phyloP scores from a whole-genome alignment of 2,888 invertebrate genomes.

The Ctena decussata region DNA sequence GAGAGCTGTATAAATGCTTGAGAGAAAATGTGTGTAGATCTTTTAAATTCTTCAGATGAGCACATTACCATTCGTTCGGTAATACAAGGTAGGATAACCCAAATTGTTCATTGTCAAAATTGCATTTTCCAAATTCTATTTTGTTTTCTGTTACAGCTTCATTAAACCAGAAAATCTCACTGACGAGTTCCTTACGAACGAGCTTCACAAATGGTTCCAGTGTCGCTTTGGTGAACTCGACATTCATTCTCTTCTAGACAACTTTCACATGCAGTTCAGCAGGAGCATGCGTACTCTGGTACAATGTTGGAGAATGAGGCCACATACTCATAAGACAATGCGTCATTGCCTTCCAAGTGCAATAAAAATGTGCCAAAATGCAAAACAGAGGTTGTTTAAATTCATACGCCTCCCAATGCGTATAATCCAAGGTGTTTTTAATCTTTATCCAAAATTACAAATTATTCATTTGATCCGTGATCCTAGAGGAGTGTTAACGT shows the following conservation, averaged over 20 bases:
- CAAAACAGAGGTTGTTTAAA: slow-evolving; percentile 50
- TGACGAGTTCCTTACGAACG: slow-evolving; percentile 32
- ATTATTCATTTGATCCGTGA: slow-evolving; percentile 58
- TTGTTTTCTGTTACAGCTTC: slow-evolving; percentile 21
- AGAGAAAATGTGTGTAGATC: no score
- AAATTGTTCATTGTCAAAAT: no score
- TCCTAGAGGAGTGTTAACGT: slow-evolving; percentile 48
- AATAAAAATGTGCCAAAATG: slow-evolving; percentile 40
- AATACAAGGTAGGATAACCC: no score
- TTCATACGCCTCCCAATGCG: slow-evolving; percentile 57
- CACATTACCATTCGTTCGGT: no score
- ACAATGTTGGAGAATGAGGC: slow-evolving; percentile 37
- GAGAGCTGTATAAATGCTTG: no score
- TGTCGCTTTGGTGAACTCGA: slow-evolving; percentile 56
- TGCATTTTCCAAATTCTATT: no score
- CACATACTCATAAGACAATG: slow-evolving; percentile 32
- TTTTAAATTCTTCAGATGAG: no score
- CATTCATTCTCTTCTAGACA: slow-evolving; percentile 46
- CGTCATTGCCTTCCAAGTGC: slow-evolving; percentile 51
- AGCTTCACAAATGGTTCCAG: slow-evolving; percentile 58
- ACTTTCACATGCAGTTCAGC: slow-evolving; percentile 45
- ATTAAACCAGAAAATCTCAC: slow-evolving; percentile 44
- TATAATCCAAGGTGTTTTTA: slow-evolving; percentile 33
- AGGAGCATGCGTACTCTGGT: slow-evolving; percentile 36
- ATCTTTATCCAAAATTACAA: slow-evolving; percentile 50